Evolutionary conservation across 2,113 vertebrate species (phyloP), one percentile per base, ranked within the genome.

Genomic region (Channa maculata): DNA sequence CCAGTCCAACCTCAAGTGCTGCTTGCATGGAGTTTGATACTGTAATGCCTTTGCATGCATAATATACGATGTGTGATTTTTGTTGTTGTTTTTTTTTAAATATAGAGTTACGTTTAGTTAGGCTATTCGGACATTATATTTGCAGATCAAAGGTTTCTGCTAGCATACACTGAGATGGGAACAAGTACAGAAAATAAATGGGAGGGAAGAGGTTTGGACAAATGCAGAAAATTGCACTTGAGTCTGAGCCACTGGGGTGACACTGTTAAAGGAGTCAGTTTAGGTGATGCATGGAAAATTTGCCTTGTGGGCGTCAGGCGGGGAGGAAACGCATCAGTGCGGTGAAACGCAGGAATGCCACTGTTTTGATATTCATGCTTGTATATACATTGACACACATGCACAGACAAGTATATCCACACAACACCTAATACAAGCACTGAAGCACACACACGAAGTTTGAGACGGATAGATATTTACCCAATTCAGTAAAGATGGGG

Each of bases 401-500:
- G 76, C 36, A 77, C 8, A 50, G 38, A 80, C 63, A 71, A 63
- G 51, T 24, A 33, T 39, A 85, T 57, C 10, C 52, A 41, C 43
- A 55, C 57, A 45, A 15, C 54, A 59, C 24, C 24, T 24, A 24
- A 24, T 52, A 54, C 63, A 44, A 71, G 43, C 81, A 59, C 58
- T 13, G 49, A 69, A 46, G 10, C 34, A 34, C 15, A 8, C 44
- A n/a, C 45, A 2, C 70, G 61, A 45, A 62, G 63, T 66, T 76
- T 68, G 75, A 60, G 15, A 64, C 8, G 0, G 76, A 63, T 82
- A 85, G 84, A 84, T 88, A 90, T 89, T 89, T 81, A 86, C 84
- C 73, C 86, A 80, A 85, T 87, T 71, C 63, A 68, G 82, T 78
- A 80, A 78, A 84, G 87, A 89, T 81, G 76, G 71, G 64, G 79